These are phyloP conservation scores for Chionis minor DNA, from an alignment of 2,113 vertebrate genomes.

Conservation along the genomic window DNA sequence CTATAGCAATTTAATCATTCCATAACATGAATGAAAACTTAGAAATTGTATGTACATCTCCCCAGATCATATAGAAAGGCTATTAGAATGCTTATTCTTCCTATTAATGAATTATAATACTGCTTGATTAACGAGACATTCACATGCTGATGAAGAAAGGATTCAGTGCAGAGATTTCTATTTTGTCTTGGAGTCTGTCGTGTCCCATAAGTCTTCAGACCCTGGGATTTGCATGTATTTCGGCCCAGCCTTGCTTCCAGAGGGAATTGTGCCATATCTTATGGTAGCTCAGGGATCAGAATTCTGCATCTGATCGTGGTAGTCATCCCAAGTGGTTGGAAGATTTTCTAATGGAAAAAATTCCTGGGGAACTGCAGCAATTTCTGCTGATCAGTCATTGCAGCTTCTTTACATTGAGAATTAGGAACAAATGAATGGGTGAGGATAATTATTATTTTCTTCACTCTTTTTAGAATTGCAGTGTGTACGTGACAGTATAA, in stretches of 20 bases:
- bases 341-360: not conserved
- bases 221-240: not conserved
- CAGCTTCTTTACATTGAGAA: not conserved
- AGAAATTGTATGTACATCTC: not conserved
- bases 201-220: not conserved
- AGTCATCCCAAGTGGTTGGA: not conserved
- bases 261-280: not conserved
- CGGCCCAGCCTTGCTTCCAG: not conserved
- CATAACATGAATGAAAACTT: not conserved
- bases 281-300: not conserved
- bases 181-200: not conserved
- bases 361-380: not conserved
- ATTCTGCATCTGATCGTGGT: not conserved
- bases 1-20: not conserved
- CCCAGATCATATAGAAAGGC: not conserved
- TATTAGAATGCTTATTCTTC: not conserved
- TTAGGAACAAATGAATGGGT: not conserved
- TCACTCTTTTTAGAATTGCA: not conserved
- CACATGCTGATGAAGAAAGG: not conserved
- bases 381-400: not conserved
- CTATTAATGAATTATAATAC: not conserved
- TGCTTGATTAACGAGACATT: not conserved
- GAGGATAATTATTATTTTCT: not conserved
- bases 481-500: not conserved
- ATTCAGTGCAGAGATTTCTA: not conserved